Evolutionary conservation across 2,797 vertebrate species (phyloP), one percentile per base, ranked within the genome.

Genomic region (Mormyrus hasselquistii): DNA sequence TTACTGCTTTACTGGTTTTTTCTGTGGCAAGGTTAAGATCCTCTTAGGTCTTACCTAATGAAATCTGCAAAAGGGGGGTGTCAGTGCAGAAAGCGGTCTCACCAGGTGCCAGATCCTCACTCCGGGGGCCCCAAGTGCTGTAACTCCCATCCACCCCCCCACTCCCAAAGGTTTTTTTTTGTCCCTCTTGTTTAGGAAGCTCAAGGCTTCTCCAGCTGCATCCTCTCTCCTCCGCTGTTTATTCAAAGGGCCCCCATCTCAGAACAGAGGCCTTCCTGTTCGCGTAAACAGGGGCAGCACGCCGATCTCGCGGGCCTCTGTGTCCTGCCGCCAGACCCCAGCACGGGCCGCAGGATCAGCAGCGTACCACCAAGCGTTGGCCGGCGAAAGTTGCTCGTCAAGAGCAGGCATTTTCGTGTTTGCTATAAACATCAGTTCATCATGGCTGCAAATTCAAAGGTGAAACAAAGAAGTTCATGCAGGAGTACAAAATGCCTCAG

Each of bases 221-320:
- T 89, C 89, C 89, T 89, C 62, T 87, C 89, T 87, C 52, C 69
- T 76, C 29, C 16, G 69, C 88, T 82, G 89, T 89, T 89, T 89
- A 86, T 50, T 82, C 62, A 52, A 52, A 47, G 50, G 49, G 85
- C 29, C 83, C 62, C 87, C 29, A 29, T 87, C 73, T 87, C 53
- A 73, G 62, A 85, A 52, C 84, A 25, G 59, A 87, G 89, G 50
- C 84, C 65, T 38, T 55, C 59, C 59, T 73, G 50, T 79, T 69
- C 50, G 47, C 5, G 14, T 53, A 41, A 88, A 88, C 69, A 22
- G 69, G 69, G 47, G 65, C 62, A 53, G 65, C 25, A 1, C 29
- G 5, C 49, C 6, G 62, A 52, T 88, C 44, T 38, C 1, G 9
- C 16, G 22, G 59, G 44, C 87, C 59, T 5, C 44, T 1, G 52